These are phyloP conservation scores for Nineta flava DNA, from an alignment of 2,888 invertebrate genomes.

Conservation along the genomic window DNA sequence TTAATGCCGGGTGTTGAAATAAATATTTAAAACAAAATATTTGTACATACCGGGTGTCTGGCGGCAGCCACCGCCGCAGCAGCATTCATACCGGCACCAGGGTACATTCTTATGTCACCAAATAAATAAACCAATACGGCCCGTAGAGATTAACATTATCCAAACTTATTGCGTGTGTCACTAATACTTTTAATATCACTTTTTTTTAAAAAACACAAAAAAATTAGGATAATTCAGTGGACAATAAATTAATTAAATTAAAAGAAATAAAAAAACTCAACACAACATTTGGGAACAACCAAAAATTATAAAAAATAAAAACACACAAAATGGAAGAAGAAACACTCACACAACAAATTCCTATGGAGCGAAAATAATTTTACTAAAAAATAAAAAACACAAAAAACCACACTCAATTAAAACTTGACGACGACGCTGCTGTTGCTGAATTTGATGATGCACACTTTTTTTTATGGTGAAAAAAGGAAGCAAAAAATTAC, in stretches of 20 bases:
- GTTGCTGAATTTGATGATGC: too few relatives aligned
- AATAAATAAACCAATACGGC: slow-evolving; percentile 1
- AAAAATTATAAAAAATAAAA: neutral
- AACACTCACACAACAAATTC: too few relatives aligned
- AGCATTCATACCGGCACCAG: slow-evolving; percentile 74
- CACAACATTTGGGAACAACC: neutral
- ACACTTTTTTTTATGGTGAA: too few relatives aligned
- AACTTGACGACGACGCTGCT: too few relatives aligned
- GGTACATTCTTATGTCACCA: slow-evolving; percentile 54
- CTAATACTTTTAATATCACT: neutral
- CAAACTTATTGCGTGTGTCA: neutral
- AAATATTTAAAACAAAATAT: neutral
- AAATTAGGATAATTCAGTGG: neutral
- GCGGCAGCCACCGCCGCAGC: slow-evolving; percentile 73
- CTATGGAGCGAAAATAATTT: too few relatives aligned
- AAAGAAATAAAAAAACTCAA: neutral
- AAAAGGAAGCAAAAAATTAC: too few relatives aligned
- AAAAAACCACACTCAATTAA: too few relatives aligned
- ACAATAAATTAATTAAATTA: neutral
- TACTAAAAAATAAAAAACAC: too few relatives aligned
- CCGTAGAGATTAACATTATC: slow-evolving; percentile 1
- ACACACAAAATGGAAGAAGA: too few relatives aligned
- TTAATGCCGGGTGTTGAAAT: too few relatives aligned
- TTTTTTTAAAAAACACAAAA: neutral
- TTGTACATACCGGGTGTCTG: slow-evolving; percentile 64